phyloP scores from a whole-genome alignment of 2,888 invertebrate species.

The Synergus itoensis region DNA sequence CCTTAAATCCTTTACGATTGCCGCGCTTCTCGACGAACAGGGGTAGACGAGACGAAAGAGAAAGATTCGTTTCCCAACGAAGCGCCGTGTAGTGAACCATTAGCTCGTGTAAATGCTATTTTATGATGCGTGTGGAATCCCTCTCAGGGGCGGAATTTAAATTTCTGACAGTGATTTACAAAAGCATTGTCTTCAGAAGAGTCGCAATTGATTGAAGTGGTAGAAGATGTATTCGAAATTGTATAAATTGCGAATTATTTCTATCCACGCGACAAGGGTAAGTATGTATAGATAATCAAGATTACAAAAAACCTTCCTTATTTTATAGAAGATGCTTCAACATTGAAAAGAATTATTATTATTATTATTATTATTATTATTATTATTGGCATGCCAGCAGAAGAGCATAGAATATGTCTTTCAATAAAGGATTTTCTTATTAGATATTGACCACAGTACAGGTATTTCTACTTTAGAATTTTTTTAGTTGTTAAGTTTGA shows the following conservation, averaged over 20 bases:
- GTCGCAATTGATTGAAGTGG: not conserved
- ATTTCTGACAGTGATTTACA: conserved; percentile 1
- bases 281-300: too few relatives aligned
- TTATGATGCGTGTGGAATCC: conserved; percentile 62
- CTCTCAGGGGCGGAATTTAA: conserved; percentile 34
- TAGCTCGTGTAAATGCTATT: conserved; percentile 65
- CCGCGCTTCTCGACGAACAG: conserved; percentile 45
- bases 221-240: not conserved
- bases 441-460: too few relatives aligned
- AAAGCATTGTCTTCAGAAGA: not conserved
- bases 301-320: not conserved
- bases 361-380: too few relatives aligned
- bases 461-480: too few relatives aligned
- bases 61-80: conserved; percentile 60
- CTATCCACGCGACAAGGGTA: too few relatives aligned
- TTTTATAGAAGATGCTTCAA: too few relatives aligned
- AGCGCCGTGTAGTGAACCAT: conserved; percentile 60
- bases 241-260: too few relatives aligned
- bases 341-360: too few relatives aligned
- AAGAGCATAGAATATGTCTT: too few relatives aligned
- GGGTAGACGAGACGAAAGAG: conserved; percentile 54
- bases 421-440: too few relatives aligned
- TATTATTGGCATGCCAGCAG: too few relatives aligned
- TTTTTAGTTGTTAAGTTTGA: too few relatives aligned
- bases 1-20: conserved; percentile 52